Evolutionary conservation across 2,797 vertebrate genomes (phyloP), one percentile per base, ranked within the genome.

Genomic region (Falco columbarius): DNA sequence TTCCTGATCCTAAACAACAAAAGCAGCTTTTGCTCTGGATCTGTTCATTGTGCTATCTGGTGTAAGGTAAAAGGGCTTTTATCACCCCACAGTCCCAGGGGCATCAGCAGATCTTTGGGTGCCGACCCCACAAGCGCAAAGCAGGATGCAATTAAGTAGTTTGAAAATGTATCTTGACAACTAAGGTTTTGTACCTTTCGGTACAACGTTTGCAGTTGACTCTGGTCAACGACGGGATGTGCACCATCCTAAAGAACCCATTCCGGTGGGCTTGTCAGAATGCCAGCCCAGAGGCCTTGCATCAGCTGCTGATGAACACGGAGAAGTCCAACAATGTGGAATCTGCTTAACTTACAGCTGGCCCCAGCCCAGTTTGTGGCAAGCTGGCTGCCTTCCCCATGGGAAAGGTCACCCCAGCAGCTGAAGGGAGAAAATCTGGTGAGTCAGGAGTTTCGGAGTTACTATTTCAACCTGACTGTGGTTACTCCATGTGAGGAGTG

Each of bases 11-110:
- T 54, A 19, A 89, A 30, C 27, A 51, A 7, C 34, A 58, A 51
- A 59, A 90, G 66, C 40, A 55, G 27, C 22, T 86, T 81, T 86
- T 66, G 51, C 34, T 73, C 49, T 36, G 29, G 32, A 10, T 36
- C 3, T 0, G 15, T 38, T 87, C 14, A 3, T 24, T 62, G 16
- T 1, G 1, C 16, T 24, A 6, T 23, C 71, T 63, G 51, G n/a
- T 66, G 17, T 2, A 3, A 83, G 26, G 32, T 40, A 12, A 49
- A 73, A 59, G 30, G 12, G 47, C 9, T 23, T 26, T 54, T 61
- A 19, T 26, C 73, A 21, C 40, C 51, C 47, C 46, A 12, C 61
- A 42, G 70, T 12, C 40, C 47, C 65, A 1, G 3, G 36, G 63
- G 20, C 29, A 59, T n/a, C 72, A 36, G 32, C 27, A 80, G 9